Base-by-base conservation (phyloP, 1,140 invertebrate species). In the Vollenhovia emeryi region DNA sequence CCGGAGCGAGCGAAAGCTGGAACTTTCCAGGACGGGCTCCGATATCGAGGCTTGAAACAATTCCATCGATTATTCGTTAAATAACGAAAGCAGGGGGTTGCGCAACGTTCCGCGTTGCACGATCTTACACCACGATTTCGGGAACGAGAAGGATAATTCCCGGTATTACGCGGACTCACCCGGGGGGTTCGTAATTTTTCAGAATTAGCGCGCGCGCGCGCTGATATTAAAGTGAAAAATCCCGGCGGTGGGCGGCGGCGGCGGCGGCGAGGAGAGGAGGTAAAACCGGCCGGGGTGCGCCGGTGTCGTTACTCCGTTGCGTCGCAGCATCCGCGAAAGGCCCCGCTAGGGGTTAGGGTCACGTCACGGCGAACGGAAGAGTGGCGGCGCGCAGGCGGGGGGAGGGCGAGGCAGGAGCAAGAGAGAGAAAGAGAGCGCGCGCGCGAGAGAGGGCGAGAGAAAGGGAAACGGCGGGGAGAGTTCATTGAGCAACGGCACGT, bases 401-500 rank as follows among this genome's bases (percentile, higher is more conserved):
- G n/a, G n/a, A n/a, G n/a, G n/a, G n/a, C n/a, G n/a, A n/a, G n/a
- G n/a, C n/a, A 18, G n/a, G 3, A 36, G 57, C 0, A 64, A n/a
- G n/a, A 33, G 27, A 60, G n/a, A 3, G 48, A 30, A 64, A 3
- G 66, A 40, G 27, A 24, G 50, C 40, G 8, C n/a, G n/a, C n/a
- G n/a, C n/a, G n/a, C 40, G 40, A 21, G 40, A 7, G 15, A 0
- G 66, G 40, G n/a, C 52, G 52, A 43, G 9, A 55, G 48, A 57
- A 69, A n/a, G 36, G 59, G 59, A 43, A 30, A 11, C 45, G 30
- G 62, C 15, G 73, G 74, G 68, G 64, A 80, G 84, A 84, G 78
- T 92, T 92, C 91, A 92, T 92, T 92, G 87, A 92, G 88, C 87
- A 92, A 90, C 71, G 91, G 89, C 92, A 92, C 92, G 92, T 92